These are phyloP conservation scores for Heterotis niloticus DNA, from an alignment of 2,113 vertebrate species.

Conservation along the genomic window DNA sequence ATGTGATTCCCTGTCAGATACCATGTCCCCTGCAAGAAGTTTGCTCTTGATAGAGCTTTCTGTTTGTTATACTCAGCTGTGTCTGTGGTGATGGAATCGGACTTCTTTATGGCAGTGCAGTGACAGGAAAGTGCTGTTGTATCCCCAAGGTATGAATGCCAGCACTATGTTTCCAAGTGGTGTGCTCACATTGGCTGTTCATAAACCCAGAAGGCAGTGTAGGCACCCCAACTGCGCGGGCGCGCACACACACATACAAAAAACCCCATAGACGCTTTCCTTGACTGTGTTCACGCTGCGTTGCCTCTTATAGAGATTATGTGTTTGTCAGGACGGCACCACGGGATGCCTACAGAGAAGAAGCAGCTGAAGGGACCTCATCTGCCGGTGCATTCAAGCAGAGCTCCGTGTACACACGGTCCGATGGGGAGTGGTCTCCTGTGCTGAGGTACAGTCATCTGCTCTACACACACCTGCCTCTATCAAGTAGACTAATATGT, in stretches of 20 bases:
- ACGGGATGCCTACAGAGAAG: slow-evolving; percentile 53
- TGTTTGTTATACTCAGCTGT: no score
- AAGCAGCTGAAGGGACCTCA: background rate
- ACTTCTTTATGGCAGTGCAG: background rate
- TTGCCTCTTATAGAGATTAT: no score
- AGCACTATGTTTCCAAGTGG: background rate
- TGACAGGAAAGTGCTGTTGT: background rate
- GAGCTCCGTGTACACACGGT: slow-evolving; percentile 65
- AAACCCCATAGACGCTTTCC: no score
- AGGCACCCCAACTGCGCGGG: no score
- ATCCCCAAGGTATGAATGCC: background rate
- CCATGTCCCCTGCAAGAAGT: no score
- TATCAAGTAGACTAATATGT: background rate
- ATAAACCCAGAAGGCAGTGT: background rate
- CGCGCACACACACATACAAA: no score
- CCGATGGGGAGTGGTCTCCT: slow-evolving; percentile 83
- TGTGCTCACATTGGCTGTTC: background rate
- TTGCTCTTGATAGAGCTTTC: no score
- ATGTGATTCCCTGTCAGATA: no score
- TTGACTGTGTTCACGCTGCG: no score
- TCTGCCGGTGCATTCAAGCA: slow-evolving; percentile 56
- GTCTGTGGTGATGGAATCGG: background rate
- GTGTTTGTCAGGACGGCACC: slow-evolving; percentile 55
- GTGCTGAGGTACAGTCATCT: slow-evolving; percentile 65
- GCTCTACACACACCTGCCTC: background rate